A percentile compares a stretch with the other conserved stretches of the same genome.
Conservation (phyloP, 1,140 invertebrate genomes). For the Zaprionus taronus region DNA sequence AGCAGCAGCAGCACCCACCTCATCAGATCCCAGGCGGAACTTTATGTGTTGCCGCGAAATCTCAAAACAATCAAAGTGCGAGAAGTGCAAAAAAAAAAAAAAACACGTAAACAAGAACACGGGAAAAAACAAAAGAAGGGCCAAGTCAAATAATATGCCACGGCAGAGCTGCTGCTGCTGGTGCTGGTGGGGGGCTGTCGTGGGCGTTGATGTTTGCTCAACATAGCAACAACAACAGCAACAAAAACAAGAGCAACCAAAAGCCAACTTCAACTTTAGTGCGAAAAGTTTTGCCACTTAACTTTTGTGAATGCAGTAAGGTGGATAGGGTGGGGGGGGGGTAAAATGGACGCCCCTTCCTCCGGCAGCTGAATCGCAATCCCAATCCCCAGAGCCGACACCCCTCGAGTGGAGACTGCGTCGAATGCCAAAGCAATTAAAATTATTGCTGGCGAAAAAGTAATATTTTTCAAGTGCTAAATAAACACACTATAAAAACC, state of each 20-base stretch:
- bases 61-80: constrained; percentile 79
- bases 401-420: constrained; percentile 36
- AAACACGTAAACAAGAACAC: constrained; percentile 32
- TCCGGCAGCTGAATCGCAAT: background rate
- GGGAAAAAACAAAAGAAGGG: constrained; percentile 47
- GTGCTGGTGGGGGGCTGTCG: constrained; percentile 46
- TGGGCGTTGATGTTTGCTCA: constrained; percentile 79
- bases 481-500: constrained; percentile 82
- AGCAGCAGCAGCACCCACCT: background rate
- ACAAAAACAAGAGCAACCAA: constrained; percentile 28
- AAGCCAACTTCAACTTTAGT: constrained; percentile 75
- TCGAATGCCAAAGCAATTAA: constrained; percentile 78
- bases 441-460: constrained; percentile 83
- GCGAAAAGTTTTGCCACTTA: constrained; percentile 82
- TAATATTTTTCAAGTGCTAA: constrained; percentile 84
- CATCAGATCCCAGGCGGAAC: constrained; percentile 39
- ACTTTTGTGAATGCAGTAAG: constrained; percentile 69
- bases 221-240: constrained; percentile 55
- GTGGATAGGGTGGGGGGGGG: background rate
- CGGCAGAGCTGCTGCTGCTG: constrained; percentile 37
- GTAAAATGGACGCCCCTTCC: background rate
- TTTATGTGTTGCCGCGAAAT: constrained; percentile 80
- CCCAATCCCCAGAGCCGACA: constrained; percentile 51
- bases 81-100: constrained; percentile 46
- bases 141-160: constrained; percentile 58